Evolutionary conservation across 2,797 vertebrate species (phyloP).

Genomic region (Halcyon badia): DNA sequence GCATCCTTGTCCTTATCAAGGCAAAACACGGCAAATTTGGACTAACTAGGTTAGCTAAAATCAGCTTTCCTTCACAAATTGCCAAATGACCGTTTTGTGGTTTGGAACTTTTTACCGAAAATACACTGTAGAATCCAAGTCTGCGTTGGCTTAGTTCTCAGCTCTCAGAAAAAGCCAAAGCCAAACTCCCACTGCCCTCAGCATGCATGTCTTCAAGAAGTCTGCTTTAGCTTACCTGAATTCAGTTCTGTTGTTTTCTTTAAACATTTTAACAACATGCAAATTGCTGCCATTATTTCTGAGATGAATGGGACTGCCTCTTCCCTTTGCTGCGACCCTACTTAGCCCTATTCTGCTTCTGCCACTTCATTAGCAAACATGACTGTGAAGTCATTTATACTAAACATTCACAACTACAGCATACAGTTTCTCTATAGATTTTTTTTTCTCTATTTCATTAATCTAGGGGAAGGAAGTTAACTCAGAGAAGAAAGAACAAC

Average conservation of each 20-base stretch:
- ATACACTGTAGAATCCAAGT: background rate
- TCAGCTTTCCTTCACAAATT: background rate
- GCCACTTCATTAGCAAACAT: background rate
- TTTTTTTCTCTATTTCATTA: background rate
- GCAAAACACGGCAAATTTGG: background rate
- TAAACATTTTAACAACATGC: background rate
- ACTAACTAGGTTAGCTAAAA: background rate
- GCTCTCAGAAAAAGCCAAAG: background rate
- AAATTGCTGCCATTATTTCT: background rate
- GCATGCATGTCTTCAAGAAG: background rate
- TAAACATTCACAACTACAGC: background rate
- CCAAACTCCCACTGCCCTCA: background rate
- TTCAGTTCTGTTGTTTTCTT: background rate
- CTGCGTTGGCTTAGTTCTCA: accelerated
- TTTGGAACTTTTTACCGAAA: background rate
- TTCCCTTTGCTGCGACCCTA: background rate
- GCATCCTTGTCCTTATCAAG: background rate
- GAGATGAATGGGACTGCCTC: background rate
- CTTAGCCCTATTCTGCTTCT: background rate
- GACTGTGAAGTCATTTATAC: background rate
- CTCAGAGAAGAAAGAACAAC: background rate
- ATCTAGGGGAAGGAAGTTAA: slow-evolving; percentile 5
- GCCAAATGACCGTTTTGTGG: background rate
- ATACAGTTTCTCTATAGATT: background rate
- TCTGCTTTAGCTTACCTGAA: background rate